Evolutionary conservation across 2,113 vertebrate genomes (phyloP).

Genomic region (Dolichallabes microphthalmus): DNA sequence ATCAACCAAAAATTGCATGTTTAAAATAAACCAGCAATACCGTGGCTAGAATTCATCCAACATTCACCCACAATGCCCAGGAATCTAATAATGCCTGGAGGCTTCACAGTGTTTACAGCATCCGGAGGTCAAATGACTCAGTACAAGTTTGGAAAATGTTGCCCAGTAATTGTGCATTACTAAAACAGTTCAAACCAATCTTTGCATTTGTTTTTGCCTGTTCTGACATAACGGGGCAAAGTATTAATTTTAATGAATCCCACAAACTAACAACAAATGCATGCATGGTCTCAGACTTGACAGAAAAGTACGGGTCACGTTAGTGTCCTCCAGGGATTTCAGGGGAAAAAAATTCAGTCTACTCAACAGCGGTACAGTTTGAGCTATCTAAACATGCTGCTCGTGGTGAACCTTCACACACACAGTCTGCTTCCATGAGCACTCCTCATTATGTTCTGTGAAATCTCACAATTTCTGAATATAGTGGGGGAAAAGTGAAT

Average conservation of each 20-base stretch:
- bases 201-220: not conserved
- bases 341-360: not conserved
- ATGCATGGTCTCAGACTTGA: not conserved
- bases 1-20: conserved; percentile 26
- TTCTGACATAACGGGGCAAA: not conserved
- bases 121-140: conserved; percentile 17
- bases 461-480: not conserved
- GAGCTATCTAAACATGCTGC: not conserved
- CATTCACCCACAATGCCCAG: conserved; percentile 25
- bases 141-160: conserved; percentile 24
- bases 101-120: conserved; percentile 4
- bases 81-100: conserved; percentile 8
- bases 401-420: not conserved
- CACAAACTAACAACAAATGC: not conserved
- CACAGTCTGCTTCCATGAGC: not conserved
- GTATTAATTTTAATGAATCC: conserved; percentile 18
- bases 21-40: conserved; percentile 31
- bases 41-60: conserved; percentile 6
- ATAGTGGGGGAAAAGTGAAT: not conserved
- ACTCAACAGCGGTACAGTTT: not conserved
- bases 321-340: not conserved
- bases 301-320: not conserved
- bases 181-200: not conserved
- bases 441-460: not conserved
- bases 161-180: not conserved